A percentile compares a stretch with the other conserved stretches of the same genome.
These are phyloP conservation scores for Passer montanus DNA, from an alignment of 2,113 vertebrate genomes.

Conservation along the genomic window DNA sequence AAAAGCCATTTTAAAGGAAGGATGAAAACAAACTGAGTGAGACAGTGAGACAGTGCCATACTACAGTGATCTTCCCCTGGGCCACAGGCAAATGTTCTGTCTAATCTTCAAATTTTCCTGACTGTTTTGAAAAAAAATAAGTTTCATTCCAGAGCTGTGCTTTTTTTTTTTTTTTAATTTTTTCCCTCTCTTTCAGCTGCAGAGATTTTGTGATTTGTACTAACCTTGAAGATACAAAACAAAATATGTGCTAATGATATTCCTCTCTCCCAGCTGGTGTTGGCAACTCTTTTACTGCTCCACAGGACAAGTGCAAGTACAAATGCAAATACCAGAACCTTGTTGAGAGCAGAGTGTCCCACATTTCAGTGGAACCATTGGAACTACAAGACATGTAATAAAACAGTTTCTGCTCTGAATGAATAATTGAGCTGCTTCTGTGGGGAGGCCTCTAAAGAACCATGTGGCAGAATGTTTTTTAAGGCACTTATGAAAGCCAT, in stretches of 20 bases:
- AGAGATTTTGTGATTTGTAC: conserved; percentile 60
- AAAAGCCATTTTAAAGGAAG: not conserved
- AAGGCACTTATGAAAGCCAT: conserved; percentile 49
- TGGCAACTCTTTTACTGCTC: conserved; percentile 70
- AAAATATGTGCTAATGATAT: conserved; percentile 74
- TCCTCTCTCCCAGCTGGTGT: conserved; percentile 67
- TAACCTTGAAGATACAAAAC: conserved; percentile 68
- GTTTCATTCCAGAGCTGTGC: not conserved
- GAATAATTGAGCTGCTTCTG: conserved; percentile 71
- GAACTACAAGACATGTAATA: conserved; percentile 60
- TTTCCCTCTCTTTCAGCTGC: not conserved
- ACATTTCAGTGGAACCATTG: conserved; percentile 61
- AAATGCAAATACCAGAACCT: conserved; percentile 70
- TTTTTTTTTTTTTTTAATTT: not conserved
- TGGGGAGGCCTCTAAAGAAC: conserved; percentile 58
- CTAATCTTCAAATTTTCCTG: not conserved
- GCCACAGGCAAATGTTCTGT: not conserved
- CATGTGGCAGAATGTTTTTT: conserved; percentile 49
- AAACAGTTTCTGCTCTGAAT: conserved; percentile 66
- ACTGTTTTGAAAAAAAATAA: conserved; percentile 6
- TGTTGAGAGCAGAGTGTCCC: conserved; percentile 58
- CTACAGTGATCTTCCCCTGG: not conserved
- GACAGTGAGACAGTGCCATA: not conserved
- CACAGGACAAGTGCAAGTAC: conserved; percentile 65
- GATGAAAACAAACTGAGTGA: not conserved